phyloP scores from a whole-genome alignment of 2,888 invertebrate genomes.

The Synanthedon tipuliformis region DNA sequence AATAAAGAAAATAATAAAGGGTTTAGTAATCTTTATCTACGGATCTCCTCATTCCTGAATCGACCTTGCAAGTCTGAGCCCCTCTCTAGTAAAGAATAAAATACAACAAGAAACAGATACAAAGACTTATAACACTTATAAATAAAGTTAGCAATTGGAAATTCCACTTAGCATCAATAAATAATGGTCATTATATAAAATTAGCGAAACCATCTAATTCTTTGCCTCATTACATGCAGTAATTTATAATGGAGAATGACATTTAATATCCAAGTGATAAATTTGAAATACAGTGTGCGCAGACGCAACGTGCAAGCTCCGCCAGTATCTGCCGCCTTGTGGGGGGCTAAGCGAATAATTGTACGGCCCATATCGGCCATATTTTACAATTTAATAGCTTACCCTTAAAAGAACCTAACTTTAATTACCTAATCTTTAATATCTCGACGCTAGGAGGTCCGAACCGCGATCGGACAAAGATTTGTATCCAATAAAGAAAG shows the following conservation, averaged over 20 bases:
- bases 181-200: too few species aligned
- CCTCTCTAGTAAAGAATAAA: too few species aligned
- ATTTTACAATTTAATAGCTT: slow-evolving; percentile 49
- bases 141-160: too few species aligned
- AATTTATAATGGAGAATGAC: slow-evolving; percentile 49
- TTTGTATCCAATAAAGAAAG: background rate
- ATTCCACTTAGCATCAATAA: too few species aligned
- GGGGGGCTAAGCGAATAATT: slow-evolving; percentile 48
- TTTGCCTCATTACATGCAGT: slow-evolving; percentile 30
- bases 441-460: slow-evolving; percentile 43
- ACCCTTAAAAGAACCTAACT: slow-evolving; percentile 53
- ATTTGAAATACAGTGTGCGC: slow-evolving; percentile 33
- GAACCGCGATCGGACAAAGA: background rate
- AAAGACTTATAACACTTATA: too few species aligned
- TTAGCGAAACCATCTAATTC: slow-evolving; percentile 14
- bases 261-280: slow-evolving; percentile 50
- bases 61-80: too few species aligned
- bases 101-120: too few species aligned
- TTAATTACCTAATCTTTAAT: slow-evolving; percentile 58
- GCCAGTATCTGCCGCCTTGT: slow-evolving; percentile 23
- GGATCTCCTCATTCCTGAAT: too few species aligned
- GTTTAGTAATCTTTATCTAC: too few species aligned
- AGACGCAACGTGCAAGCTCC: slow-evolving; percentile 10
- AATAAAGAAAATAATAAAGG: too few species aligned
- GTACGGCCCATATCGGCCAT: slow-evolving; percentile 25